Base-by-base conservation (phyloP, 2,888 invertebrate species). In the Psylliodes chrysocephalus region DNA sequence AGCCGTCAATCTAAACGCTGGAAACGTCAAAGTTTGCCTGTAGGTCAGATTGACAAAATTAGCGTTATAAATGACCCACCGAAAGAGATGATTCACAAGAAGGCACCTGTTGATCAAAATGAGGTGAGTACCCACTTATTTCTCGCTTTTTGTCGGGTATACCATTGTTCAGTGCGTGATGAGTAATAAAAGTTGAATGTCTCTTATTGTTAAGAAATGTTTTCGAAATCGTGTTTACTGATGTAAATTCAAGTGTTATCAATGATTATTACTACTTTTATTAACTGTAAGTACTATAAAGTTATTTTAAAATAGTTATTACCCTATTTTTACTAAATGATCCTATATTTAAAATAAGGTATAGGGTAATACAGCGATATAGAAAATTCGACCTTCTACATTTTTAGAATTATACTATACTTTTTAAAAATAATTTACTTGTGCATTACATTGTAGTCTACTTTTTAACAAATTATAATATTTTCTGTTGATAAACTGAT, bases 1-100 rank as follows among this genome's bases (percentile, higher is more conserved):
- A 72, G 72, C 35, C 63, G 67, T 15, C 59, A 51, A 10, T 70
- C 73, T 1, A 67, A 64, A 42, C 67, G 66, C 30, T 71, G 71
- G 72, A 64, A 66, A 7, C 61, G 59, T 5, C 55, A 47, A 14
- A 53, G 53, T 12, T 15, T 63, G 1, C n/a, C n/a, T 1, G 22
- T 46, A 22, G 14, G 35, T 15, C 51, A 33, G n/a, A 14, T 10
- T 25, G 30, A 33, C 8, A 38, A 52, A 22, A 18, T 53, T 1
- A 17, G 57, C 5, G 19, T 30, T 15, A 12, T 60, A 7, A 38
- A 57, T n/a, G 42, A 49, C 35, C 33, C 28, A 18, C 8, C 18
- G 17, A 33, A 22, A 2, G 59, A 46, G 28, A 56, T 33, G 38
- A 47, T 2, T 47, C 40, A 42, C 25, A 42, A 60, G 12, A 18